phyloP scores from a whole-genome alignment of 2,113 vertebrate genomes.

The Apodemus speciosus region DNA sequence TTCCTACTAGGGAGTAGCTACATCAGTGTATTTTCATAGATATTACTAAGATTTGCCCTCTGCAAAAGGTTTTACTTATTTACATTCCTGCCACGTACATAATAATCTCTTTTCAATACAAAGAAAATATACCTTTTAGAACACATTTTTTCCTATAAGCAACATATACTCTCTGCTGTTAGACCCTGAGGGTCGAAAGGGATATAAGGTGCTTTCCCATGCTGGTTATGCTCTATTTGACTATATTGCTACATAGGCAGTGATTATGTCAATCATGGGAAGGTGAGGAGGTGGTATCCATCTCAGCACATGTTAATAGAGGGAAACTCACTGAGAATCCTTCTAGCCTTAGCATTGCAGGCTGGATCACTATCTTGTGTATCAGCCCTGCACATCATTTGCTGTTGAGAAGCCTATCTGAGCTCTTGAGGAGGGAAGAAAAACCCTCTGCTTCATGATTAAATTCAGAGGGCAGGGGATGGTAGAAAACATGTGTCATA shows the following conservation, averaged over 20 bases:
- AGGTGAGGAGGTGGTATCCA: constrained; percentile 67
- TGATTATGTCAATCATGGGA: constrained; percentile 47
- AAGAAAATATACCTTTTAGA: constrained; percentile 35
- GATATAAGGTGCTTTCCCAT: not conserved
- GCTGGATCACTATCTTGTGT: constrained; percentile 53
- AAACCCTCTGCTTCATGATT: constrained; percentile 72
- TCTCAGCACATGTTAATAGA: constrained; percentile 78
- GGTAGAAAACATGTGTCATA: constrained; percentile 70
- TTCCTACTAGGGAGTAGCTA: constrained; percentile 26
- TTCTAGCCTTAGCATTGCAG: constrained; percentile 22
- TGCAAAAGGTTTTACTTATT: constrained; percentile 51
- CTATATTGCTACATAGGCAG: constrained; percentile 79
- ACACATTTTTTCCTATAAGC: constrained; percentile 41
- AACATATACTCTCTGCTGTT: constrained; percentile 44
- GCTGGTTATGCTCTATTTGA: constrained; percentile 64
- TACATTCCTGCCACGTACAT: not conserved
- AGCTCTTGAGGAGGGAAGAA: constrained; percentile 49
- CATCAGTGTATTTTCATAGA: constrained; percentile 60
- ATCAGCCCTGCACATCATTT: constrained; percentile 1
- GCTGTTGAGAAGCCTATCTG: not conserved
- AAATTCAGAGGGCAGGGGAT: constrained; percentile 75
- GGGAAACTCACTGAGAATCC: constrained; percentile 75
- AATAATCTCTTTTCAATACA: constrained; percentile 62
- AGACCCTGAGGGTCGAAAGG: constrained; percentile 10
- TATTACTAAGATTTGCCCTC: constrained; percentile 37